phyloP scores from a whole-genome alignment of 2,797 vertebrate genomes.

The Tiaroga cobitis region DNA sequence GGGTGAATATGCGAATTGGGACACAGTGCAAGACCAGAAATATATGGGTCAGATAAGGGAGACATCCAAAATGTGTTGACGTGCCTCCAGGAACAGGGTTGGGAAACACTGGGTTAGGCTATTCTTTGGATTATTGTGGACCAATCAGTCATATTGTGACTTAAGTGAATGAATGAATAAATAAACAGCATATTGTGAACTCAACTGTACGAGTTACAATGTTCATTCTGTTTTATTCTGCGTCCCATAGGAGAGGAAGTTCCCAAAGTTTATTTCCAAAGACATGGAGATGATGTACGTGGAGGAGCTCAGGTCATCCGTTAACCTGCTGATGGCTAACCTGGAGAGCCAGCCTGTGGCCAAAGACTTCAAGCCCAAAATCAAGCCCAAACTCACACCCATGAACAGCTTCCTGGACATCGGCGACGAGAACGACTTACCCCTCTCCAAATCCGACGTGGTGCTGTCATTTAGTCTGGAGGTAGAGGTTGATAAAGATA shows the following conservation, averaged over 20 bases:
- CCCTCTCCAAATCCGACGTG: conserved; percentile 93
- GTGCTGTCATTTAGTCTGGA: conserved; percentile 93
- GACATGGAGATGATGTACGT: conserved; percentile 93
- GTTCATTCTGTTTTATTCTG: background rate
- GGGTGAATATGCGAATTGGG: no score
- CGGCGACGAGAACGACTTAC: conserved; percentile 90
- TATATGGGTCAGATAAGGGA: no score
- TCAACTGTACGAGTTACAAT: background rate
- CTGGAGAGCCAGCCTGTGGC: conserved; percentile 97
- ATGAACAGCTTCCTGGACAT: conserved; percentile 94
- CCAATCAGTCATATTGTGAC: no score
- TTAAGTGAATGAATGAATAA: background rate
- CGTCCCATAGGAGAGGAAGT: conserved; percentile 83
- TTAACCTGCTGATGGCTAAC: conserved; percentile 96
- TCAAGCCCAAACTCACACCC: conserved; percentile 91
- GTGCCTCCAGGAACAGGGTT: no score
- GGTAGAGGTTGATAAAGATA: conserved; percentile 70
- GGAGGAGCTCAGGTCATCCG: conserved; percentile 91
- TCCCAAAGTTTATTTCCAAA: conserved; percentile 83
- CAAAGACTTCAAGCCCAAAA: conserved; percentile 90
- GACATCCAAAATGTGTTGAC: no score
- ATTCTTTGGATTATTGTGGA: no score
- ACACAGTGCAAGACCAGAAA: no score
- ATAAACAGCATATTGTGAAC: background rate
- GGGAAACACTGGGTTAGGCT: no score